Conservation (phyloP, 2,888 invertebrate species). For the Dendrolimus pini region DNA sequence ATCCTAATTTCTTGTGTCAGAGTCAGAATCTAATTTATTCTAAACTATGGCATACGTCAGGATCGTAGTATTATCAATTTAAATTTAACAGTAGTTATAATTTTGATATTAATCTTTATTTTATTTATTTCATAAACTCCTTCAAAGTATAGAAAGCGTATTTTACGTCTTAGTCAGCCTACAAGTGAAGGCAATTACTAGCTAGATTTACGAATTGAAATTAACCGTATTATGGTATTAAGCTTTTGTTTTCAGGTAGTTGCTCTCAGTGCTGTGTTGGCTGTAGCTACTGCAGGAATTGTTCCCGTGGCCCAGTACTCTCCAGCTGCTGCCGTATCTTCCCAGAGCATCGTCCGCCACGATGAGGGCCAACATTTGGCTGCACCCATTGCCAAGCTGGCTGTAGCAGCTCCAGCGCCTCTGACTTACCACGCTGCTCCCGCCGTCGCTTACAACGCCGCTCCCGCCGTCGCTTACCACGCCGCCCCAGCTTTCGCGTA, state of each 20-base stretch:
- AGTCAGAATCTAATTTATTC: no score
- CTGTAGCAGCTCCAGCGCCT: constrained; percentile 21
- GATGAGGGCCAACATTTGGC: constrained; percentile 25
- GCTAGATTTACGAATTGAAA: no score
- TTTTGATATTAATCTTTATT: no score
- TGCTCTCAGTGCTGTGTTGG: constrained; percentile 40
- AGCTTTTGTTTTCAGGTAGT: constrained; percentile 20
- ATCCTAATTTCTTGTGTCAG: no score
- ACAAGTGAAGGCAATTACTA: no score
- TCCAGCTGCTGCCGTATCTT: constrained; percentile 45
- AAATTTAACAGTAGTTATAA: no score
- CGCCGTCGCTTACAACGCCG: constrained; percentile 20
- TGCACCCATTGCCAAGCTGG: constrained; percentile 13
- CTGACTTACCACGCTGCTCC: constrained; percentile 37
- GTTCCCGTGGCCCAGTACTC: constrained; percentile 45
- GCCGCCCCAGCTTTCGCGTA: constrained; percentile 19
- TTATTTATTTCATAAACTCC: no score
- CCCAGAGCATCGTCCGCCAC: constrained; percentile 52
- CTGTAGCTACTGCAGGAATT: constrained; percentile 47
- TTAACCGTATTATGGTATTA: background rate
- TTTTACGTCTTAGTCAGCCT: no score
- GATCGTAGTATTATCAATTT: no score
- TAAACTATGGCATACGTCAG: no score
- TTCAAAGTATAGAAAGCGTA: no score
- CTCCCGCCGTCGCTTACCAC: constrained; percentile 19